Conservation (phyloP, 2,113 vertebrate species). For the Elephas maximus region DNA sequence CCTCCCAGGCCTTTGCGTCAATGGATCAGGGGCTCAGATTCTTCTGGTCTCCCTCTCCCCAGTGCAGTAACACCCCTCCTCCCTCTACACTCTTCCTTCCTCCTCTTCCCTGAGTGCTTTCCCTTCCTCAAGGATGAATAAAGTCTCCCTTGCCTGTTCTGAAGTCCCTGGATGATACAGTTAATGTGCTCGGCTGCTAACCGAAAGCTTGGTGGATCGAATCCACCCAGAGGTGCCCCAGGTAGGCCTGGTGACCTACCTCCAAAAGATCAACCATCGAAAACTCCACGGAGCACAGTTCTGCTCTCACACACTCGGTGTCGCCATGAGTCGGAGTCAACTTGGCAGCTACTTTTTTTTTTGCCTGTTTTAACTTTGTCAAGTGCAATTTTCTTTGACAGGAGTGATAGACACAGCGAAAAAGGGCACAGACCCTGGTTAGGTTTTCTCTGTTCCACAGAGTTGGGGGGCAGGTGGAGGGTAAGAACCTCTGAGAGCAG, state of each 20-base stretch:
- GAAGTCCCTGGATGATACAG: too few relatives aligned
- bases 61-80: not conserved
- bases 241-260: too few relatives aligned
- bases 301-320: too few relatives aligned
- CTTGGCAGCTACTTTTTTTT: too few relatives aligned
- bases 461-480: too few relatives aligned
- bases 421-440: not conserved
- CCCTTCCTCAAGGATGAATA: not conserved
- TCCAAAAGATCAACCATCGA: too few relatives aligned
- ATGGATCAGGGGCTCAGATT: not conserved
- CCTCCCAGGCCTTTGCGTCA: not conserved
- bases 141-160: too few relatives aligned
- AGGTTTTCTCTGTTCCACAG: not conserved
- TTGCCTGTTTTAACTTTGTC: too few relatives aligned
- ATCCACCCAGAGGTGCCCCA: too few relatives aligned
- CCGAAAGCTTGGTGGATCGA: too few relatives aligned
- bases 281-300: too few relatives aligned
- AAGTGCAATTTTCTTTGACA: not conserved
- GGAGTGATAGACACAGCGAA: not conserved
- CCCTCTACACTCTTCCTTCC: not conserved
- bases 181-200: not conserved
- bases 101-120: not conserved
- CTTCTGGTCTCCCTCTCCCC: not conserved
- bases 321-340: too few relatives aligned
- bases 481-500: not conserved